These are phyloP conservation scores for Theropithecus gelada DNA, from an alignment of 2,113 vertebrate genomes.

Conservation along the genomic window DNA sequence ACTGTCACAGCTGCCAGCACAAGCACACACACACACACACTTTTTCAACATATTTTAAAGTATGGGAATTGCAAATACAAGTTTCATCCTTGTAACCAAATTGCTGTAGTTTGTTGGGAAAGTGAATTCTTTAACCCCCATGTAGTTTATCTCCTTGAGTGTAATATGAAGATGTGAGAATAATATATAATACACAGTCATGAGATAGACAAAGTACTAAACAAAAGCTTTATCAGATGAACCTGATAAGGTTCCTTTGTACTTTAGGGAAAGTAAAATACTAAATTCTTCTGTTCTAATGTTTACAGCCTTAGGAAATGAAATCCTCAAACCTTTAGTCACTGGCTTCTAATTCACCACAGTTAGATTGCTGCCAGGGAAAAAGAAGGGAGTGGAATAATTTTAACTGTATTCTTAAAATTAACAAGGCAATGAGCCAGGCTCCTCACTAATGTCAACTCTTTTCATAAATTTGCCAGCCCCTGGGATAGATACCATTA, in stretches of 20 bases:
- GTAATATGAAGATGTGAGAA: background rate
- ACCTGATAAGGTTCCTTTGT: background rate
- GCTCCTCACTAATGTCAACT: background rate
- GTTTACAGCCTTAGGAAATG: slow-evolving; percentile 4
- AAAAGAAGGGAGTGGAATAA: slow-evolving; percentile 8
- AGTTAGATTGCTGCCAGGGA: background rate
- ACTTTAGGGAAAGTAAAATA: background rate
- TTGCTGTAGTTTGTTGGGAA: background rate
- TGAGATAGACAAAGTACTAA: background rate
- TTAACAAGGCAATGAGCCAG: background rate
- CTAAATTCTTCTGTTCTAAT: background rate
- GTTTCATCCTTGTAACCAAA: background rate
- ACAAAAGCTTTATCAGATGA: background rate
- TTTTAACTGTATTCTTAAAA: background rate
- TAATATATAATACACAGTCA: background rate
- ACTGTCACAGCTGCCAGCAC: background rate
- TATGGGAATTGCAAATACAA: background rate
- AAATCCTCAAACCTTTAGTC: slow-evolving; percentile 4
- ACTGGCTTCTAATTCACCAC: background rate
- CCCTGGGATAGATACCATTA: background rate
- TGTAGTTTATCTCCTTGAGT: background rate
- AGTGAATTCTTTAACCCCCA: background rate
- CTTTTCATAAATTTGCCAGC: background rate
- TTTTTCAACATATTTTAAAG: background rate
- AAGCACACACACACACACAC: background rate